phyloP scores from a whole-genome alignment of 1,140 invertebrate species.

The Drosophila takahashii region DNA sequence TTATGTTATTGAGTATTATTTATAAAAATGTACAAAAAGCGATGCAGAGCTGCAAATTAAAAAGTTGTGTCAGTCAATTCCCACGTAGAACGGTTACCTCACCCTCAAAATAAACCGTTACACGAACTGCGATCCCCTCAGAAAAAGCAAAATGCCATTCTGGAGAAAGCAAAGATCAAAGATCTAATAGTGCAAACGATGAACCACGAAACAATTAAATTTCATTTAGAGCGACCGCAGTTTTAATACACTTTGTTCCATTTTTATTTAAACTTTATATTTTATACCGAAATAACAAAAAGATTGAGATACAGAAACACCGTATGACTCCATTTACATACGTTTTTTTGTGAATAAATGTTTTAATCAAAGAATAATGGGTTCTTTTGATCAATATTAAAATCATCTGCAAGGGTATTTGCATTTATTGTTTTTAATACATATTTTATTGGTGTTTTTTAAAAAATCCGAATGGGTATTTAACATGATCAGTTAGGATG shows the following conservation, averaged over 20 bases:
- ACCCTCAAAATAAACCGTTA: constrained; percentile 15
- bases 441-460: background rate
- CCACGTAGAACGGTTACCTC: constrained; percentile 18
- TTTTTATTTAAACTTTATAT: constrained; percentile 5
- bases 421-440: too few species aligned
- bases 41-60: constrained; percentile 43
- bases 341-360: background rate
- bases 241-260: background rate
- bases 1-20: constrained; percentile 19
- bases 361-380: background rate
- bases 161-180: constrained; percentile 27
- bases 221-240: background rate
- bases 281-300: background rate
- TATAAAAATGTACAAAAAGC: constrained; percentile 27
- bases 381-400: background rate
- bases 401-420: constrained; percentile 34
- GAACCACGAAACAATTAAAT: constrained; percentile 12
- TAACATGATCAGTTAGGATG: constrained; percentile 13
- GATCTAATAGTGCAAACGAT: constrained; percentile 24
- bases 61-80: constrained; percentile 17
- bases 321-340: background rate
- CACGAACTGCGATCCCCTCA: constrained; percentile 17
- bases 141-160: constrained; percentile 17
- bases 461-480: background rate
- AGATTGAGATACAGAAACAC: background rate